These are phyloP conservation scores for Enteromius paludinosus DNA, from an alignment of 2,797 vertebrate genomes.

Conservation along the genomic window DNA sequence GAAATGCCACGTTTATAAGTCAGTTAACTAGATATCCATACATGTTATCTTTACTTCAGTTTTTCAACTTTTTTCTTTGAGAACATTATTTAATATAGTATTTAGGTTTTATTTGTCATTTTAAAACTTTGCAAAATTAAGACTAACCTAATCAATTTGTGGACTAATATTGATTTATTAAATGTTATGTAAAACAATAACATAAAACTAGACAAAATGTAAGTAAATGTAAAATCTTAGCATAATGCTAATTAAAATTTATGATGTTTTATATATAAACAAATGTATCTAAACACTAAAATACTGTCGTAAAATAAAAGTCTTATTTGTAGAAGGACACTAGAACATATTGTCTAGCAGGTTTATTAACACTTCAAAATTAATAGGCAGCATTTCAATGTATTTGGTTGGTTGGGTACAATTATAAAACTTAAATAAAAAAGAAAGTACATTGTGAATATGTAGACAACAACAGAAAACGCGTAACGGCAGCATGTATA, in stretches of 20 bases:
- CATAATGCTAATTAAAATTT: not conserved
- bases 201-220: not conserved
- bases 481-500: not conserved
- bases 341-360: not conserved
- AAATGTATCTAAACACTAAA: not conserved
- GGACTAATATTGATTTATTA: not conserved
- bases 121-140: not conserved
- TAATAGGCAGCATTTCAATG: not conserved
- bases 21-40: not conserved
- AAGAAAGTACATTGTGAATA: not conserved
- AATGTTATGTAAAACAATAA: not conserved
- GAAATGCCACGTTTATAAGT: not conserved
- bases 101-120: not conserved
- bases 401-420: slow-evolving; percentile 22
- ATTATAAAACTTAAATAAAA: slow-evolving; percentile 22
- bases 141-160: not conserved
- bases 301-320: not conserved
- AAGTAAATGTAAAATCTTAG: not conserved
- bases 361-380: slow-evolving; percentile 53
- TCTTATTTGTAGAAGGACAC: not conserved
- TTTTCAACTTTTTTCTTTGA: not conserved
- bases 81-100: not conserved
- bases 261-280: not conserved
- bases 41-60: not conserved
- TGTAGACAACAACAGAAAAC: not conserved